Evolutionary conservation across 2,113 vertebrate genomes (phyloP).

Genomic region (Asarcornis scutulata): DNA sequence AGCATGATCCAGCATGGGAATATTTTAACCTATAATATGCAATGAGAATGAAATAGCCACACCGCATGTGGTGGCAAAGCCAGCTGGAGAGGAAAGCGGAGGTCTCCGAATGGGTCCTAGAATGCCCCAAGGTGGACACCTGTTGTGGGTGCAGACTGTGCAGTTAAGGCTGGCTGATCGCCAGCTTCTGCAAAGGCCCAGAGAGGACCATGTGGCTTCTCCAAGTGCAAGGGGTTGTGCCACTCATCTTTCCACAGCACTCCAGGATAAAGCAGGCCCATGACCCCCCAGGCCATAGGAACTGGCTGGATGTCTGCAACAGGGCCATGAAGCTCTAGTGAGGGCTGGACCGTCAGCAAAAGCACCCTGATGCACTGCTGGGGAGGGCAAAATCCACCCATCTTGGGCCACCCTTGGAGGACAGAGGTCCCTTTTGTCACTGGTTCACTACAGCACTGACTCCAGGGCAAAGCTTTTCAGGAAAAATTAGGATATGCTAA

Average conservation of each 20-base stretch:
- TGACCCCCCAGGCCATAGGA: accelerated
- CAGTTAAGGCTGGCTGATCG: background rate
- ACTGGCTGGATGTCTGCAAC: background rate
- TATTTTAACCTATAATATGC: background rate
- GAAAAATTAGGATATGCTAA: background rate
- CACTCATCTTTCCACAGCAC: background rate
- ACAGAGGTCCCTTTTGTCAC: background rate
- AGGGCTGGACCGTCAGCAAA: accelerated
- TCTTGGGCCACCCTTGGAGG: background rate
- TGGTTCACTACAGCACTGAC: background rate
- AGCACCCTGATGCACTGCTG: accelerated
- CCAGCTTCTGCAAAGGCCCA: background rate
- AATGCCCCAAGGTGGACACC: background rate
- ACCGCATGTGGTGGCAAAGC: background rate
- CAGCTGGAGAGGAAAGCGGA: background rate
- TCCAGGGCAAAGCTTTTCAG: background rate
- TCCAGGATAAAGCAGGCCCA: background rate
- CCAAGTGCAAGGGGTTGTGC: background rate
- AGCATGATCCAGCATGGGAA: background rate
- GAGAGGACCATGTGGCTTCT: background rate
- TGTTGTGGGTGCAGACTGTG: background rate
- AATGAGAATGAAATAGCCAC: background rate
- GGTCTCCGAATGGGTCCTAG: background rate
- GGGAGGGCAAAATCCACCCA: background rate
- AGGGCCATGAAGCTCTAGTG: background rate